Conservation (phyloP, 2,797 vertebrate genomes). For the Brachyrhaphis roseni region DNA sequence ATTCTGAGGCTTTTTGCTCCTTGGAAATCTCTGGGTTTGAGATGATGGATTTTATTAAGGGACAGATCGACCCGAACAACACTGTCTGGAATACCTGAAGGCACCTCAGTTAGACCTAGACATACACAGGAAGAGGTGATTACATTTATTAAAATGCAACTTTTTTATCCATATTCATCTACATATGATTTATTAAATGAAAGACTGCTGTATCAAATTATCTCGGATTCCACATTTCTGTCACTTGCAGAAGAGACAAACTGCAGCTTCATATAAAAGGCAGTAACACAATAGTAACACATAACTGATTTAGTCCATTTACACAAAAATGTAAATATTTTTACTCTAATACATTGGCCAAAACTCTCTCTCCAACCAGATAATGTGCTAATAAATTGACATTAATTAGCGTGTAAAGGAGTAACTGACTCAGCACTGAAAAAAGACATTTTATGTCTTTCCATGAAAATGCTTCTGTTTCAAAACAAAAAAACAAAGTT, state of each 20-base stretch:
- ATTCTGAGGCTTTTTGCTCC: conserved; percentile 83
- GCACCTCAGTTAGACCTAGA: conserved; percentile 83
- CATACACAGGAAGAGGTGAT: not conserved
- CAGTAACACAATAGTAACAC: not conserved
- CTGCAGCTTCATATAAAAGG: conserved; percentile 17
- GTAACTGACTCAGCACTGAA: conserved; percentile 10
- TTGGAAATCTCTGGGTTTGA: conserved; percentile 87
- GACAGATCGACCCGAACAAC: conserved; percentile 88
- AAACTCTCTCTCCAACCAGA: conserved; percentile 17
- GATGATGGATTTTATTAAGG: conserved; percentile 86
- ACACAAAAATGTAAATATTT: conserved; percentile 5
- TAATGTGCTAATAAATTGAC: conserved; percentile 11
- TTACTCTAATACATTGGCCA: not conserved
- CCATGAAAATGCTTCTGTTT: conserved; percentile 1
- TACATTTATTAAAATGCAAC: not conserved
- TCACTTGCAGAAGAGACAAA: conserved; percentile 6
- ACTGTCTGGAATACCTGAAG: conserved; percentile 86
- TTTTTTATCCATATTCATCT: not conserved
- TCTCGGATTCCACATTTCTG: not conserved
- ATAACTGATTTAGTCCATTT: conserved; percentile 23
- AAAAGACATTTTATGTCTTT: conserved; percentile 7
- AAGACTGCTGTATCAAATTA: conserved; percentile 4
- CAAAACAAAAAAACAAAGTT: conserved; percentile 15
- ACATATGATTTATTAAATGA: conserved; percentile 6
- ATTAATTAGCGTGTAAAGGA: conserved; percentile 10